Evolutionary conservation across 2,888 invertebrate genomes (phyloP), one percentile per base, ranked within the genome.

Genomic region (Isoperla grammatica): DNA sequence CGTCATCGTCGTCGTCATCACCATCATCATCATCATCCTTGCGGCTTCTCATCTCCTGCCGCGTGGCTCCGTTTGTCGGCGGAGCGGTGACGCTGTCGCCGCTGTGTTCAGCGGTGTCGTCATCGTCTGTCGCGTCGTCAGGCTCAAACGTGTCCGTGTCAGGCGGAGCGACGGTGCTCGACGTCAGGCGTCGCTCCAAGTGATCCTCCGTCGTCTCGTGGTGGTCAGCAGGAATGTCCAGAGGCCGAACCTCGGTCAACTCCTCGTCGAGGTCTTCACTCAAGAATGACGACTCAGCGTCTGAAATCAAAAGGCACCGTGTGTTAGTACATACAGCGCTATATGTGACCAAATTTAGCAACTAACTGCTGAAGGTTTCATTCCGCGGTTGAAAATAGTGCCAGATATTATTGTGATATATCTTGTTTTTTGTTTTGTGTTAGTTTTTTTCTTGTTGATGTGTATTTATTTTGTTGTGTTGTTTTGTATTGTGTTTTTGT

Each of bases 221-320:
- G 11, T 54, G 17, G 53, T 60, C 35, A 1, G 48, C 37, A 9
- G 60, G 60, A 13, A 60, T 49, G 40, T 60, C 60, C 1, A 60
- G 50, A 1, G 60, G 60, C 3, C 60, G 48, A 11, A 56, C 56
- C 8, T 49, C 60, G 12, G 60, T 42, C 6, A 60, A 39, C 42
- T 60, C 60, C 11, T 56, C 60, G 15, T 60, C 60, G 17, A 48
- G n/a, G 5, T 61, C 61, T 11, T 57, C 48, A 15, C 48, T 40
- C 11, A 57, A 9, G 29, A 29, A 48, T 19, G 40, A 40, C 13
- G 54, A 53, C 23, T 54, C 53, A 12, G 43, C 59, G n/a, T 43
- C 60, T 60, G 56, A 9, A 50, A 58, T 45, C 35, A 5, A 9
- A 1, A 42, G n/a, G n/a, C n/a, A n/a, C n/a, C n/a, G n/a, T n/a